A percentile compares a stretch with the other conserved stretches of the same genome.
Conservation (phyloP, 1,140 invertebrate genomes). For the Latrodectus geometricus region DNA sequence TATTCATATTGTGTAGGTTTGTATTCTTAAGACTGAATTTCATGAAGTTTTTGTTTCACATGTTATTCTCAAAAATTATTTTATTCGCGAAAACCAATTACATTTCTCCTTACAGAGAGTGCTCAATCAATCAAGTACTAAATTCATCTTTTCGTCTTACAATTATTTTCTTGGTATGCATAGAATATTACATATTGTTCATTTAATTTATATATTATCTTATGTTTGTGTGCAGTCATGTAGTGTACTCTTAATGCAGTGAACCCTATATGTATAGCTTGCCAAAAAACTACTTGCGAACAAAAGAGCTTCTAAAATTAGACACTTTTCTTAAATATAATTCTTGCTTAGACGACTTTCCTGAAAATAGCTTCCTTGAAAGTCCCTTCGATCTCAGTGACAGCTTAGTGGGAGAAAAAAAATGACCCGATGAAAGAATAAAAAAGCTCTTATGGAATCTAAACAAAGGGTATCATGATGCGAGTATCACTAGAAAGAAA, state of each 20-base stretch:
- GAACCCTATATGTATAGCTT: neutral
- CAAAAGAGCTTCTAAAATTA: conserved; percentile 50
- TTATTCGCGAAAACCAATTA: too few relatives aligned
- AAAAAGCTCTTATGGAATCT: conserved; percentile 2
- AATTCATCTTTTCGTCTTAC: neutral
- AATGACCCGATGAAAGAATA: neutral
- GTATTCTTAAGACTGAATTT: too few relatives aligned
- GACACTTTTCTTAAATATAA: conserved; percentile 35
- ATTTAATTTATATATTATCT: neutral
- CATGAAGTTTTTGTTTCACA: too few relatives aligned
- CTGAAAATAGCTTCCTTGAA: conserved; percentile 42
- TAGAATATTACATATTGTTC: neutral
- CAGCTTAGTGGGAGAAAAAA: conserved; percentile 25
- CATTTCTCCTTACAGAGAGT: too few relatives aligned
- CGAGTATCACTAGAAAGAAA: too few relatives aligned
- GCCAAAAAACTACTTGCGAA: conserved; percentile 23
- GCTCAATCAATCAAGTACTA: too few relatives aligned
- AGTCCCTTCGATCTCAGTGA: conserved; percentile 4
- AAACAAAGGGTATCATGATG: conserved; percentile 11
- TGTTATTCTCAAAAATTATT: too few relatives aligned
- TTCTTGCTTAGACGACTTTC: conserved; percentile 45
- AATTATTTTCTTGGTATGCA: neutral
- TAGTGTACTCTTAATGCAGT: neutral
- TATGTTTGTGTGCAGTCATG: neutral
- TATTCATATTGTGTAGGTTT: too few relatives aligned